Percentiles rank a stretch among this genome's conserved stretches.
phyloP scores from a whole-genome alignment of 2,113 vertebrate genomes.

The Channa argus region DNA sequence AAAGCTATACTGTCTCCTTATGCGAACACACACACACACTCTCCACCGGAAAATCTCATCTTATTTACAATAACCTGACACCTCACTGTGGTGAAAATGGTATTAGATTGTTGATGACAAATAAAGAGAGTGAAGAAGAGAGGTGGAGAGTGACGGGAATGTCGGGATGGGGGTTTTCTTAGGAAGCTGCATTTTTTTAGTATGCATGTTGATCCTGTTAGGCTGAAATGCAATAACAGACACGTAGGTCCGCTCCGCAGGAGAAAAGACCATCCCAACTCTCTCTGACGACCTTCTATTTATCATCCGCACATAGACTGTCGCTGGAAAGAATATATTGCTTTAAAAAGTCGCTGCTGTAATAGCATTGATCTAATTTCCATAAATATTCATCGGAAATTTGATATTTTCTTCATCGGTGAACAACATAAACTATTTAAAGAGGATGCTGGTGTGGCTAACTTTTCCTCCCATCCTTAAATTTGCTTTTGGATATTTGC shows the following conservation, averaged over 20 bases:
- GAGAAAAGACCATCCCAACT: slow-evolving; percentile 79
- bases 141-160: slow-evolving; percentile 68
- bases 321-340: slow-evolving; percentile 85
- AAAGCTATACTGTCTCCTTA: slow-evolving; percentile 65
- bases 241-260: slow-evolving; percentile 70
- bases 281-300: slow-evolving; percentile 83
- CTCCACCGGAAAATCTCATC: slow-evolving; percentile 70
- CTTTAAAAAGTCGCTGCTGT: slow-evolving; percentile 85
- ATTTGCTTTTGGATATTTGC: slow-evolving; percentile 80
- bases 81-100: slow-evolving; percentile 74
- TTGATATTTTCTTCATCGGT: slow-evolving; percentile 85
- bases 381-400: slow-evolving; percentile 88
- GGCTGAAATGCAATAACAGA: slow-evolving; percentile 83
- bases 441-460: slow-evolving; percentile 82
- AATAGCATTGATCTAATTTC: slow-evolving; percentile 87
- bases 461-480: slow-evolving; percentile 80
- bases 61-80: slow-evolving; percentile 82
- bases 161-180: slow-evolving; percentile 69
- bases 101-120: slow-evolving; percentile 82
- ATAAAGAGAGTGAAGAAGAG: slow-evolving; percentile 75
- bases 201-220: slow-evolving; percentile 85
- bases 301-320: slow-evolving; percentile 84
- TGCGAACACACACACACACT: slow-evolving; percentile 43
- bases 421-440: slow-evolving; percentile 87
- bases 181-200: slow-evolving; percentile 74